phyloP scores from a whole-genome alignment of 1,140 invertebrate species.

The Cardiocondyla obscurior region DNA sequence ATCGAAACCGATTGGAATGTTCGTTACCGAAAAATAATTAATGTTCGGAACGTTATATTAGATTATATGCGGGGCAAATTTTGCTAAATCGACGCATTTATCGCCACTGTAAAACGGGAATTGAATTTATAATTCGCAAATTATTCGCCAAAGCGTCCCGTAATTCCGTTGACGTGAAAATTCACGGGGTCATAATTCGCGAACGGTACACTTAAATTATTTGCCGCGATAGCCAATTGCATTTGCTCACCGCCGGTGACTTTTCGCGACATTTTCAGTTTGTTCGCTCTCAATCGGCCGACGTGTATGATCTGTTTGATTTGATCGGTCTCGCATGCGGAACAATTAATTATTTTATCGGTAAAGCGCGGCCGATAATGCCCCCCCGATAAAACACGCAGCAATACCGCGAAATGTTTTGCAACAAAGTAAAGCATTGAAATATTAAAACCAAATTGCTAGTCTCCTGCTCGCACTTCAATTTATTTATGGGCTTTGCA shows the following conservation, averaged over 20 bases:
- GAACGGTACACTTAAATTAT: constrained; percentile 43
- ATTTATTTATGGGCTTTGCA: background rate
- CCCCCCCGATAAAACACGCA: constrained; percentile 10
- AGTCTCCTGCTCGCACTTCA: background rate
- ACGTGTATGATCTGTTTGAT: constrained; percentile 36
- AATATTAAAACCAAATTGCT: constrained; percentile 23
- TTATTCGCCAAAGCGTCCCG: background rate
- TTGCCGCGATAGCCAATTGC: constrained; percentile 25
- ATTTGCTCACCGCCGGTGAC: constrained; percentile 24
- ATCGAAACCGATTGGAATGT: background rate
- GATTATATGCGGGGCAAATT: background rate
- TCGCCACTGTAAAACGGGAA: constrained; percentile 17
- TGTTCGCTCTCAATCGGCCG: background rate
- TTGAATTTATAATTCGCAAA: constrained; percentile 28
- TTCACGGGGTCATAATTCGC: constrained; percentile 21
- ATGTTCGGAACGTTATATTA: constrained; percentile 26
- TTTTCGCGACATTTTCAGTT: constrained; percentile 26
- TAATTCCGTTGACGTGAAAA: constrained; percentile 18
- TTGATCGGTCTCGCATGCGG: background rate
- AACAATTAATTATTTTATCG: constrained; percentile 55
- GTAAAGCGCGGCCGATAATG: constrained; percentile 42
- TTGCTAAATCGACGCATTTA: constrained; percentile 8
- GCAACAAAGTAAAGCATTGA: background rate
- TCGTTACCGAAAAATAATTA: background rate
- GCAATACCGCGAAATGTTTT: constrained; percentile 12